Evolutionary conservation across 2,113 vertebrate genomes (phyloP), one percentile per base, ranked within the genome.

Genomic region (Hydrolagus affinis): DNA sequence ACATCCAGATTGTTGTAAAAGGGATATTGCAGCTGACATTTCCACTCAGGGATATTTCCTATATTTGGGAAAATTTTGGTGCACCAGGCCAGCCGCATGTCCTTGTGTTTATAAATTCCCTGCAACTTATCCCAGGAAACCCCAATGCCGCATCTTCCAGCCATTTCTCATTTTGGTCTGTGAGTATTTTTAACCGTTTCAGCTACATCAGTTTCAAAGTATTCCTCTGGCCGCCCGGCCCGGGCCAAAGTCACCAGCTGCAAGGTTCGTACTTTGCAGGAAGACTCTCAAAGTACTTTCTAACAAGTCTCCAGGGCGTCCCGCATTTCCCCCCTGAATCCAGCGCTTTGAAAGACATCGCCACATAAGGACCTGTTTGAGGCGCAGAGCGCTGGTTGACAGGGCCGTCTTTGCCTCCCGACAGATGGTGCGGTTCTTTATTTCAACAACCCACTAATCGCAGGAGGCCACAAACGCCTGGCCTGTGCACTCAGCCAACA

Each of bases 391-490:
- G 89, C 89, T 88, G 89, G 90, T 89, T 93, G 93, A 93, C 85
- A 89, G 87, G 88, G 90, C 88, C 86, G 87, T 91, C 90, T 93
- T 89, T 94, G 92, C 91, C 90, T 92, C 89, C 71, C 75, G 89
- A 93, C 95, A 96, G 93, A 95, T 95, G 95, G 95, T 90, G 86
- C 80, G 88, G 91, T 89, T 90, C 92, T 92, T 90, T 87, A 86
- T 93, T 92, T 93, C 93, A 93, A 90, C 86, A 87, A 91, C 89
- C 87, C 89, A 89, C 91, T 90, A 73, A 0, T 4, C 1, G 7
- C 0, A 1, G 90, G 89, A 88, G 68, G 68, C 25, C 56, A 64
- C 56, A 32, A n/a, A 0, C 19, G 69, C 25, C 62, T 62, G 86
- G 89, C 87, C 89, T 85, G 86, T 0, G 2, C 85, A 87, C 88